A percentile compares a stretch with the other conserved stretches of the same genome.
These are phyloP conservation scores for Drosophila robusta DNA, from an alignment of 2,888 invertebrate genomes.

Conservation along the genomic window DNA sequence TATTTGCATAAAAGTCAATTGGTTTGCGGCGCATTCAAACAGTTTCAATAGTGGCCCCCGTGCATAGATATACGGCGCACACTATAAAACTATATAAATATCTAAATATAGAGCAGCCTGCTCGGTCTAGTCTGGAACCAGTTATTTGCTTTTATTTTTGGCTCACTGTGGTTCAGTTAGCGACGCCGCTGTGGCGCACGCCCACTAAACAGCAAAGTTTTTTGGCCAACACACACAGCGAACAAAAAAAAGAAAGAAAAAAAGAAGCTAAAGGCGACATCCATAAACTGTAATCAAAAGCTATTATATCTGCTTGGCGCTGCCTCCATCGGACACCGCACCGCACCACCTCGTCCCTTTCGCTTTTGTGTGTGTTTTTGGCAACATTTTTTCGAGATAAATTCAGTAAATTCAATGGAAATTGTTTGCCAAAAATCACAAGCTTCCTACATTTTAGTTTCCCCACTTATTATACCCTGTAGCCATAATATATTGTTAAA, in stretches of 20 bases:
- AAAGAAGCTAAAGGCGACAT: constrained; percentile 73
- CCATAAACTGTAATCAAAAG: constrained; percentile 80
- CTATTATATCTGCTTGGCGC: constrained; percentile 74
- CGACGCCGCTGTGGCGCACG: constrained; percentile 71
- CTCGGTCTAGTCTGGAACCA: constrained; percentile 19
- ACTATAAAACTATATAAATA: constrained; percentile 10
- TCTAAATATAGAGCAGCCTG: constrained; percentile 2
- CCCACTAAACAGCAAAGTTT: constrained; percentile 66
- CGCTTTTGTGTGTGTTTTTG: constrained; percentile 59
- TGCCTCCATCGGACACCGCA: constrained; percentile 27
- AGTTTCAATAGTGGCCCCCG: constrained; percentile 59
- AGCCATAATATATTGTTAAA: not conserved
- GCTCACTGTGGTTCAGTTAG: constrained; percentile 24
- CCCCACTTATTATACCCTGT: constrained; percentile 37
- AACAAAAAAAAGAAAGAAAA: constrained; percentile 33
- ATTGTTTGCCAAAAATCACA: constrained; percentile 73
- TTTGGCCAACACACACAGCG: constrained; percentile 37
- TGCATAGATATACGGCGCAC: constrained; percentile 23
- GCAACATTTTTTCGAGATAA: constrained; percentile 71
- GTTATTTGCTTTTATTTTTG: constrained; percentile 2
- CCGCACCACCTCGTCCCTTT: constrained; percentile 14
- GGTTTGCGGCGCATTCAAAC: constrained; percentile 66
- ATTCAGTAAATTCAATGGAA: constrained; percentile 74
- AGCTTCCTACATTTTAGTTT: constrained; percentile 45
- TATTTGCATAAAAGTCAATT: constrained; percentile 79